Percentiles rank a stretch among this genome's conserved stretches.
phyloP scores from a whole-genome alignment of 2,888 invertebrate species.

The Rhabditophanes sp. region DNA sequence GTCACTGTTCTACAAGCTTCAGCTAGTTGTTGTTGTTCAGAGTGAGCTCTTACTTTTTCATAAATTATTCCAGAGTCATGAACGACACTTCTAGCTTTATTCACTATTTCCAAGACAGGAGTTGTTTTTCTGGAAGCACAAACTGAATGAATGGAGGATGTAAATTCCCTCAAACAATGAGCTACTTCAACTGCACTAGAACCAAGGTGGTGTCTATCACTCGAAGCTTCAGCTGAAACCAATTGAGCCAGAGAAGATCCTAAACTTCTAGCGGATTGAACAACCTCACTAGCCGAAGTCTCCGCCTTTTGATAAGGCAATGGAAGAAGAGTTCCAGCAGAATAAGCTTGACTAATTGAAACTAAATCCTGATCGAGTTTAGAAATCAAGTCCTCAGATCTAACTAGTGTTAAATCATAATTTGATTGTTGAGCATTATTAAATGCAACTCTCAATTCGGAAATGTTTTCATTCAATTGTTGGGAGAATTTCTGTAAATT shows the following conservation, averaged over 20 bases:
- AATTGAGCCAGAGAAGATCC: constrained; percentile 69
- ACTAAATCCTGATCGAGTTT: constrained; percentile 62
- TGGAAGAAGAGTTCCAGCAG: constrained; percentile 32
- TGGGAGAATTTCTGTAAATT: constrained; percentile 49
- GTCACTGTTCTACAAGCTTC: constrained; percentile 22
- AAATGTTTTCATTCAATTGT: constrained; percentile 51
- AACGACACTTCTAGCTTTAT: constrained; percentile 31
- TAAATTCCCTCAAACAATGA: constrained; percentile 28
- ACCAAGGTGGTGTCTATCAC: constrained; percentile 57
- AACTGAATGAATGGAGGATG: constrained; percentile 23
- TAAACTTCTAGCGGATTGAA: constrained; percentile 18
- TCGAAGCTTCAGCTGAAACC: constrained; percentile 66
- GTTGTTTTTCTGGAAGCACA: constrained; percentile 23
- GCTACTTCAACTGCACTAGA: constrained; percentile 33
- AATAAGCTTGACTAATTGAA: constrained; percentile 59
- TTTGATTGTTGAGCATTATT: constrained; percentile 54
- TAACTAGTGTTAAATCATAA: constrained; percentile 30
- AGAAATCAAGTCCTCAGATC: constrained; percentile 33
- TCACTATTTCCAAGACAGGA: constrained; percentile 15
- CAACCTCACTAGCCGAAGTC: constrained; percentile 14
- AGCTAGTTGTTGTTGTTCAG: constrained; percentile 17
- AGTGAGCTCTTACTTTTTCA: constrained; percentile 27
- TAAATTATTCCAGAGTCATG: constrained; percentile 37
- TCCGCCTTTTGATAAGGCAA: constrained; percentile 13
- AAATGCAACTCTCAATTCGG: constrained; percentile 54